Evolutionary conservation across 2,797 vertebrate species (phyloP), one percentile per base, ranked within the genome.

Genomic region (Oceanodroma leucorhoa): DNA sequence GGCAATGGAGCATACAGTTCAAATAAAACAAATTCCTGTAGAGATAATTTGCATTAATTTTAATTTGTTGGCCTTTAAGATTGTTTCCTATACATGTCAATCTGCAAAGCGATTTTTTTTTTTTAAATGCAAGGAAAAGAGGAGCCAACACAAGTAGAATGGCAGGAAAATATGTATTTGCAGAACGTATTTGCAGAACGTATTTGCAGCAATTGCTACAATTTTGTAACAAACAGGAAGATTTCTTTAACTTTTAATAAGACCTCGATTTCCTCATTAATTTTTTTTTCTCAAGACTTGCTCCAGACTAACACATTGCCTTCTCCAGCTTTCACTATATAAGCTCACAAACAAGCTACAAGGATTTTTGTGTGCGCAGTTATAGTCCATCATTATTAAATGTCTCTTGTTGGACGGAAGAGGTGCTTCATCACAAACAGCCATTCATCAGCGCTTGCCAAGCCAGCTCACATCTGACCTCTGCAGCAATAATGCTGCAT

Each of bases 401-500:
- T 96, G 99, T 98, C 99, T 99, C 98, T 98, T 91, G 97, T 98
- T 98, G 98, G 98, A 98, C 97, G 94, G 98, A 98, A 98, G 98
- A 98, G 98, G 98, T 96, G 97, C 98, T 99, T 98, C 98, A 98
- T 98, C 98, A 98, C 98, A 98, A 98, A 97, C 97, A 99, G 98
- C 98, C 98, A 99, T 99, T 98, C 98, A 99, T 99, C 99, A 99
- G 98, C 87, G 6, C 98, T 97, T 95, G 95, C 98, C 96, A 87
- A 98, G 98, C 98, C 90, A 95, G 98, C 98, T 99, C 98, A 98
- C 99, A 98, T 98, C 99, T 99, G 99, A 99, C 99, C 99, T 99
- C 98, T 98, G 98, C 99, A 97, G 99, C 99, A 98, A 99, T 99
- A 98, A 99, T 99, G 98, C 98, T 95, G 97, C 99, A 99, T 99